Evolutionary conservation across 1,140 invertebrate species (phyloP).

Genomic region (Papilio machaon): DNA sequence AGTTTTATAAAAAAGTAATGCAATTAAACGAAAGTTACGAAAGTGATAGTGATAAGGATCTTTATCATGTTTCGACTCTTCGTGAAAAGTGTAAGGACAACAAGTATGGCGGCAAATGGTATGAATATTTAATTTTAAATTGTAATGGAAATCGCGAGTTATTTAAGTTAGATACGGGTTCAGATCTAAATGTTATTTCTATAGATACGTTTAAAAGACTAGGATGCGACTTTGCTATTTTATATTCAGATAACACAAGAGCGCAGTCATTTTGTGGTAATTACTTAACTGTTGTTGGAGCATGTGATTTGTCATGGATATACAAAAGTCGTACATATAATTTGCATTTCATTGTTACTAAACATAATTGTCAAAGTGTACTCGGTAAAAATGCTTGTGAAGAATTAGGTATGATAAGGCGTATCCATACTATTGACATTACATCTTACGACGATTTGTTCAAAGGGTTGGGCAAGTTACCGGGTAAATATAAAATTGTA

Average conservation of each 20-base stretch:
- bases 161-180: constrained; percentile 29
- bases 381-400: too few species aligned
- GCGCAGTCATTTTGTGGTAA: constrained; percentile 39
- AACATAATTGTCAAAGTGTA: too few species aligned
- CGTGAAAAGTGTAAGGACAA: neutral
- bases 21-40: neutral
- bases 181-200: constrained; percentile 38
- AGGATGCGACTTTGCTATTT: neutral
- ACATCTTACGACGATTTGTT: too few species aligned
- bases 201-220: constrained; percentile 5
- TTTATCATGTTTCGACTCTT: neutral
- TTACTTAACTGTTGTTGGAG: constrained; percentile 15
- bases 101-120: constrained; percentile 6
- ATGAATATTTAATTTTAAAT: constrained; percentile 18
- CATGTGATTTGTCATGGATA: neutral
- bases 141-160: neutral
- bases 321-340: neutral
- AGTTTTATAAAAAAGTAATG: too few species aligned
- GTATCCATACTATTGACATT: too few species aligned
- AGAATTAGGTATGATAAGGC: too few species aligned
- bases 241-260: neutral
- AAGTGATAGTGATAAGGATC: neutral
- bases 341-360: too few species aligned
- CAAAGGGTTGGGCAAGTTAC: too few species aligned
- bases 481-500: too few species aligned